Percentiles rank a stretch among this genome's conserved stretches.
These are phyloP conservation scores for Papilio aristodemus DNA, from an alignment of 1,140 invertebrate genomes.

Conservation along the genomic window DNA sequence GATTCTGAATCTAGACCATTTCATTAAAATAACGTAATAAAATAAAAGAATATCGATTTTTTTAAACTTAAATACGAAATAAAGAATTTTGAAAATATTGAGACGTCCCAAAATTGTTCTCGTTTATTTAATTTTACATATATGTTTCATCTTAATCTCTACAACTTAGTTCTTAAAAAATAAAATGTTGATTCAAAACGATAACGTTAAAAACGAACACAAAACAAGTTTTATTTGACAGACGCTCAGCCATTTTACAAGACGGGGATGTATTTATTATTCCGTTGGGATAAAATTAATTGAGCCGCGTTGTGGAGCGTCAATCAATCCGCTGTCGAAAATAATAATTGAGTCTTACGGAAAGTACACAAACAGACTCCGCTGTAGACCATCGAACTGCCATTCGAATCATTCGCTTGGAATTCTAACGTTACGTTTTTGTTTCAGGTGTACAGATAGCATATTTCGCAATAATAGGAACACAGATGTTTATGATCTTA, in stretches of 20 bases:
- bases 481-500: slow-evolving; percentile 86
- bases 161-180: too few species aligned
- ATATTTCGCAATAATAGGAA: slow-evolving; percentile 87
- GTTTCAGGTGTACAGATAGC: slow-evolving; percentile 87
- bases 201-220: neutral
- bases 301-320: slow-evolving; percentile 19
- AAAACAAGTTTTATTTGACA: neutral
- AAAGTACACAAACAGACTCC: slow-evolving; percentile 22
- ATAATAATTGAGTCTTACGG: slow-evolving; percentile 27
- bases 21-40: too few species aligned
- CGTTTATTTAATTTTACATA: too few species aligned
- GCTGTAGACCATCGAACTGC: too few species aligned
- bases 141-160: too few species aligned
- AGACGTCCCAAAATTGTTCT: too few species aligned
- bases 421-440: slow-evolving; percentile 37
- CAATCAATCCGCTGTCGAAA: slow-evolving; percentile 23
- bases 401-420: too few species aligned
- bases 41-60: too few species aligned
- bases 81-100: too few species aligned
- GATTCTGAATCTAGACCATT: too few species aligned
- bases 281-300: slow-evolving; percentile 27
- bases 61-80: too few species aligned
- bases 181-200: neutral
- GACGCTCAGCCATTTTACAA: slow-evolving; percentile 1
- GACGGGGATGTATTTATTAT: slow-evolving; percentile 4